These are phyloP conservation scores for Agrochola circellaris DNA, from an alignment of 2,888 invertebrate species.

Conservation along the genomic window DNA sequence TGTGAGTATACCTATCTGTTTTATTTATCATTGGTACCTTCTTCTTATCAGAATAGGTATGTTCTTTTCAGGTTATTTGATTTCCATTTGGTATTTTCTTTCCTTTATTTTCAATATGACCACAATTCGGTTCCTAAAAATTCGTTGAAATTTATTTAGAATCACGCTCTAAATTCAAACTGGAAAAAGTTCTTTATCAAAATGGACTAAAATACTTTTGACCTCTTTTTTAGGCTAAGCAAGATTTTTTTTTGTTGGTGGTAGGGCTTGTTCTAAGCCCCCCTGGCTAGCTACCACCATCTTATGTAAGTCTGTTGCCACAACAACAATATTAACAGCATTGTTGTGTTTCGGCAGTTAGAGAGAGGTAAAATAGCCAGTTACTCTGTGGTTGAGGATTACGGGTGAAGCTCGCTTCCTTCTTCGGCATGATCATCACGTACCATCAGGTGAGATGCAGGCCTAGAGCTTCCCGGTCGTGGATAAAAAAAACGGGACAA, in stretches of 20 bases:
- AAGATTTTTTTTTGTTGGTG: neutral
- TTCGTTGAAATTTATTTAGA: neutral
- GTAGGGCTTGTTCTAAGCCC: no score
- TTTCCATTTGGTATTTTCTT: neutral
- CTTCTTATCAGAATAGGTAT: no score
- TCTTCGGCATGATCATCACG: no score
- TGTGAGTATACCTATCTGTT: constrained; percentile 79
- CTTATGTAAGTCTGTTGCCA: no score
- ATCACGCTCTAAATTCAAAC: neutral
- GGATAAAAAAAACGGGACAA: neutral
- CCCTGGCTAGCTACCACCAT: no score
- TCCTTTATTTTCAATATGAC: neutral
- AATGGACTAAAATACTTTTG: neutral
- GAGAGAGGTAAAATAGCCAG: no score
- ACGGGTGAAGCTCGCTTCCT: no score
- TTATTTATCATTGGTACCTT: neutral
- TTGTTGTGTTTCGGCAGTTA: no score
- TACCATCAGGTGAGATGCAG: no score
- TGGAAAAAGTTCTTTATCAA: neutral
- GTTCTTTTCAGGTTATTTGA: neutral
- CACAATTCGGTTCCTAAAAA: neutral
- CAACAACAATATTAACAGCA: no score
- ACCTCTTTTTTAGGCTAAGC: neutral
- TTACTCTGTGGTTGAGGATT: no score
- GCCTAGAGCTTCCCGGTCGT: no score